phyloP scores from a whole-genome alignment of 2,888 invertebrate species.

The Aricia artaxerxes region DNA sequence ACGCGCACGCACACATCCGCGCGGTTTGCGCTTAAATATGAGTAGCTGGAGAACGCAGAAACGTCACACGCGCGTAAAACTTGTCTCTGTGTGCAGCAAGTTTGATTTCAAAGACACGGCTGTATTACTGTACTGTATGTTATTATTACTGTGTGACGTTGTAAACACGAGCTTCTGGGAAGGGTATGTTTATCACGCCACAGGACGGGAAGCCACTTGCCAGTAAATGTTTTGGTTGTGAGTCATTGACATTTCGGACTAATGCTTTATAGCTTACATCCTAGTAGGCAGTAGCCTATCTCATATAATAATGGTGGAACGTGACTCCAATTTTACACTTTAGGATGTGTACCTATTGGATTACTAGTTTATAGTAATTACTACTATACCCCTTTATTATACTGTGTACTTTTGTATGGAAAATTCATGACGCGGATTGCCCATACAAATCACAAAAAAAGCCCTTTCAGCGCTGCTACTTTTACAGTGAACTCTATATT shows the following conservation, averaged over 20 bases:
- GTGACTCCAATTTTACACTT: not conserved
- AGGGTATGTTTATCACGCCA: constrained; percentile 42
- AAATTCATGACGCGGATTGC: too few relatives aligned
- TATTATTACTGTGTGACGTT: not conserved
- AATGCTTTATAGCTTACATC: not conserved
- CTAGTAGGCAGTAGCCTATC: not conserved
- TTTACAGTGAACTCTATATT: too few relatives aligned
- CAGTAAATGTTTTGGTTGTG: constrained; percentile 30
- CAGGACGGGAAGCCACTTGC: constrained; percentile 66
- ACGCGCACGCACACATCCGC: not conserved
- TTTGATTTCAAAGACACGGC: not conserved
- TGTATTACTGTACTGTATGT: not conserved
- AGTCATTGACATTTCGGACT: constrained; percentile 8
- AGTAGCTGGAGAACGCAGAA: not conserved
- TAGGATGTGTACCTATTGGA: too few relatives aligned
- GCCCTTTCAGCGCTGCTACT: too few relatives aligned
- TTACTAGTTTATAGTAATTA: too few relatives aligned
- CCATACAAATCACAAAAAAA: too few relatives aligned
- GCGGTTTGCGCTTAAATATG: not conserved
- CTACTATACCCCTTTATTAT: too few relatives aligned
- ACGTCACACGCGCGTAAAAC: not conserved
- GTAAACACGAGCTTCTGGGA: constrained; percentile 41
- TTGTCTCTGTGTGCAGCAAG: not conserved
- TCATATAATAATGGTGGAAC: too few relatives aligned
- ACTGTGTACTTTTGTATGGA: too few relatives aligned